Evolutionary conservation across 1,140 invertebrate genomes (phyloP).

Genomic region (Potamilus streckersoni): DNA sequence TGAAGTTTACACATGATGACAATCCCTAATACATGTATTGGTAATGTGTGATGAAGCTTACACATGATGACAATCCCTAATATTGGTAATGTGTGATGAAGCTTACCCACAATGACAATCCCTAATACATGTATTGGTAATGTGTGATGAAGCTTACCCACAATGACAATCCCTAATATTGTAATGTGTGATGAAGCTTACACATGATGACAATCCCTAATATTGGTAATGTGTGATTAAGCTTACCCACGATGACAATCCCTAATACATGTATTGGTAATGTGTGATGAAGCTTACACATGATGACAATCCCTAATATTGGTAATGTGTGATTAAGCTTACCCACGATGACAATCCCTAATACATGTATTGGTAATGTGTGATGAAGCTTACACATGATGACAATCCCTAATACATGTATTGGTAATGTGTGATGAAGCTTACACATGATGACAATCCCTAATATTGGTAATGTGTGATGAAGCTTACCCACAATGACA

Average conservation of each 20-base stretch:
- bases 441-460: conserved; percentile 61
- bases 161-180: conserved; percentile 50
- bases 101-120: conserved; percentile 59
- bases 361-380: no score
- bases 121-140: conserved; percentile 29
- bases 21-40: conserved; percentile 40
- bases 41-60: conserved; percentile 20
- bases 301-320: conserved; percentile 50
- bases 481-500: conserved; percentile 55
- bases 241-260: conserved; percentile 59
- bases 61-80: conserved; percentile 58
- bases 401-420: conserved; percentile 49
- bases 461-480: neutral
- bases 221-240: no score
- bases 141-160: conserved; percentile 41
- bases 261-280: conserved; percentile 29
- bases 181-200: conserved; percentile 20
- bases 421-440: neutral
- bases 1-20: conserved; percentile 55
- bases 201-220: conserved; percentile 58
- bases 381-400: conserved; percentile 50
- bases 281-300: conserved; percentile 41
- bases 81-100: no score
- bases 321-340: conserved; percentile 4
- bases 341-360: conserved; percentile 60